phyloP scores from a whole-genome alignment of 2,888 invertebrate genomes.

The Aelia acuminata region DNA sequence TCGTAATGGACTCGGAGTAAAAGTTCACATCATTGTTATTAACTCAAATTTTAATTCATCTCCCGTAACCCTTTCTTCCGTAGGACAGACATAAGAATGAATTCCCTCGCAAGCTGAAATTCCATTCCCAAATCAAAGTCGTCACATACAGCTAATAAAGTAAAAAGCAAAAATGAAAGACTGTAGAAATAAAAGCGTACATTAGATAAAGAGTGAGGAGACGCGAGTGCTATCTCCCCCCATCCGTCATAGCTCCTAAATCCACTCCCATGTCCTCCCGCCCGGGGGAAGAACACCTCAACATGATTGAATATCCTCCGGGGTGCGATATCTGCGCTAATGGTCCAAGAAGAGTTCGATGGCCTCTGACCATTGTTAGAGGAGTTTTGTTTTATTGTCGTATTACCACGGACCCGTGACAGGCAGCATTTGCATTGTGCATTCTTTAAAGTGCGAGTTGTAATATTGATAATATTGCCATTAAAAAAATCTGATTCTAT shows the following conservation, averaged over 20 bases:
- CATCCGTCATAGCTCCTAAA: neutral
- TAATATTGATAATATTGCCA: neutral
- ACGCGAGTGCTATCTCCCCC: neutral
- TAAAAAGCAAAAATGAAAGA: slow-evolving; percentile 21
- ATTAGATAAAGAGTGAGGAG: neutral
- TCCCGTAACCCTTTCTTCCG: neutral
- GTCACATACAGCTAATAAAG: neutral
- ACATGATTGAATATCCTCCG: slow-evolving; percentile 7
- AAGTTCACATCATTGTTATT: too few species aligned
- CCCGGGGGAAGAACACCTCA: neutral
- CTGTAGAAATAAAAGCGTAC: neutral
- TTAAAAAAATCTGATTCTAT: too few species aligned
- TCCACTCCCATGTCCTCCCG: neutral
- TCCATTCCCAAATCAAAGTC: neutral
- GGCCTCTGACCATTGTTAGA: neutral
- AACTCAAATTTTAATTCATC: too few species aligned
- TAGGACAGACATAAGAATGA: neutral
- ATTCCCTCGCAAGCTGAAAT: neutral
- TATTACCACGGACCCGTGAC: neutral
- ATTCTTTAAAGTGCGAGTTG: neutral
- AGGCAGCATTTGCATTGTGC: neutral
- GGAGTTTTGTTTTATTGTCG: neutral
- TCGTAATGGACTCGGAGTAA: too few species aligned
- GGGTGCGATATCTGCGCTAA: slow-evolving; percentile 21
- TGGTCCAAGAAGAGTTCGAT: neutral